A percentile compares a stretch with the other conserved stretches of the same genome.
phyloP scores from a whole-genome alignment of 2,888 invertebrate species.

The Plusia festucae region DNA sequence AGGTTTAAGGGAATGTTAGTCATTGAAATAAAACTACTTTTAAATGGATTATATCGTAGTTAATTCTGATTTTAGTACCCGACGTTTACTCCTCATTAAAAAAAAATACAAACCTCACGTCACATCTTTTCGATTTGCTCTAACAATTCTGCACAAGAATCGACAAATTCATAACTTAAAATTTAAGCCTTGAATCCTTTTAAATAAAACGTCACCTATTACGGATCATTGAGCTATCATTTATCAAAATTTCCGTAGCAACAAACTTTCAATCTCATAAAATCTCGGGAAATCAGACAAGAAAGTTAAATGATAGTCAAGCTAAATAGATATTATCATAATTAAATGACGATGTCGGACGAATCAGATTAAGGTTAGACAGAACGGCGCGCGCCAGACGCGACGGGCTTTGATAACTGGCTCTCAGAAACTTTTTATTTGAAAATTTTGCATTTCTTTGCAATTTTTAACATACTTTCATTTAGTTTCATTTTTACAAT shows the following conservation, averaged over 20 bases:
- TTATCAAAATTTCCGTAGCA: not conserved
- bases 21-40: no score
- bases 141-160: no score
- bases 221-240: no score
- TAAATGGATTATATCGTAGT: no score
- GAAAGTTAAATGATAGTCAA: not conserved
- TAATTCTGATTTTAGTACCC: no score
- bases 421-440: not conserved
- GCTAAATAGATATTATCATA: conserved; percentile 4
- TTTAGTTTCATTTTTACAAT: not conserved
- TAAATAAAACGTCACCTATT: not conserved
- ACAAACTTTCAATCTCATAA: not conserved
- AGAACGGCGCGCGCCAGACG: not conserved
- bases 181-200: no score
- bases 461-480: not conserved
- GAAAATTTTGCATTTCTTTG: not conserved
- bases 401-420: no score
- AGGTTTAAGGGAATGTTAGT: no score
- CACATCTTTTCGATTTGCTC: no score
- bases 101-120: no score
- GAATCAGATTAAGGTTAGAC: conserved; percentile 4
- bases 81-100: no score
- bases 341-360: conserved; percentile 3
- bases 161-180: no score
- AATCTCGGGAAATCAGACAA: not conserved